A percentile compares a stretch with the other conserved stretches of the same genome.
phyloP scores from a whole-genome alignment of 2,888 invertebrate species.

The Julus scanicus region DNA sequence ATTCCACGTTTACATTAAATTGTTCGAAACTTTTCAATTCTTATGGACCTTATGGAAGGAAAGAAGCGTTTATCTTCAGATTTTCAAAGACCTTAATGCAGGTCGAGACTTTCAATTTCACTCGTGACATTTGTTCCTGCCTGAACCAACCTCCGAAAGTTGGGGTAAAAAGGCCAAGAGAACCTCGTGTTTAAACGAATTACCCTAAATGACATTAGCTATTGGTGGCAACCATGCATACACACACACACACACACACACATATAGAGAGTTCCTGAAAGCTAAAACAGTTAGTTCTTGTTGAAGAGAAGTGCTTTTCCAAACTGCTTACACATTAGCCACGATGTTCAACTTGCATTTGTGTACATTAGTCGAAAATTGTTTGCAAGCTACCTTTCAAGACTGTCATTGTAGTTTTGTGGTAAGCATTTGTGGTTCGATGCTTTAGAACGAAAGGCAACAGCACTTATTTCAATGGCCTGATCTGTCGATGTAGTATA shows the following conservation, averaged over 20 bases:
- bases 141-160: not conserved
- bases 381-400: conserved; percentile 18
- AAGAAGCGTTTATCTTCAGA: not conserved
- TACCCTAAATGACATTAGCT: conserved; percentile 28
- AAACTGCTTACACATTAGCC: conserved; percentile 28
- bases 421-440: not conserved
- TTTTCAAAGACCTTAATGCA: conserved; percentile 18
- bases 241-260: not conserved
- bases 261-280: not conserved
- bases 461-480: conserved; percentile 6
- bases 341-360: conserved; percentile 28
- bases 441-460: conserved; percentile 1
- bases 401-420: not conserved
- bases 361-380: conserved; percentile 22
- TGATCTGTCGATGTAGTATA: not conserved
- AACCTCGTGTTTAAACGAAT: conserved; percentile 16
- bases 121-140: not conserved
- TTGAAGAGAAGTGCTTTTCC: conserved; percentile 17
- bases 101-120: conserved; percentile 9
- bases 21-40: not conserved
- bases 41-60: not conserved
- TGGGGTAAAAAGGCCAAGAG: not conserved
- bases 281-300: not conserved
- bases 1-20: not conserved
- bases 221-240: not conserved